These are phyloP conservation scores for Allobates femoralis DNA, from an alignment of 2,797 vertebrate genomes.

Conservation along the genomic window DNA sequence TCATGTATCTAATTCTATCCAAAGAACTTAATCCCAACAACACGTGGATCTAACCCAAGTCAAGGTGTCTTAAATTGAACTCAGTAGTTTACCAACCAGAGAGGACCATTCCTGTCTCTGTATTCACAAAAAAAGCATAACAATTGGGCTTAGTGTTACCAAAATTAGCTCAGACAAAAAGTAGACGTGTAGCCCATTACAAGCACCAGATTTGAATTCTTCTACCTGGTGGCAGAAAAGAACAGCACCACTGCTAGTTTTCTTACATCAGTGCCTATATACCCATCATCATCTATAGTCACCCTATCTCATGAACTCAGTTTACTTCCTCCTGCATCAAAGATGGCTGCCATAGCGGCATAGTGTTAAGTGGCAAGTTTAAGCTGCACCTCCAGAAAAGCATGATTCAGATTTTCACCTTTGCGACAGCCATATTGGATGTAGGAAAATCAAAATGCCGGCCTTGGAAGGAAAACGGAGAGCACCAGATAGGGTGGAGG, in stretches of 20 bases:
- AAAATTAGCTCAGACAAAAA: not conserved
- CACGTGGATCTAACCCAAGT: not conserved
- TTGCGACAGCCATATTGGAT: no score
- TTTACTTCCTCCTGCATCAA: no score
- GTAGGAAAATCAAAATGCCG: no score
- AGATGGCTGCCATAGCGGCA: no score
- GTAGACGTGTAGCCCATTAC: not conserved
- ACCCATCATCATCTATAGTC: no score
- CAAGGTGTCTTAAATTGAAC: not conserved
- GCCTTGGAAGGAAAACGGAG: no score
- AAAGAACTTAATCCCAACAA: slow-evolving; percentile 21
- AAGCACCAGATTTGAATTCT: not conserved
- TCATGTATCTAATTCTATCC: slow-evolving; percentile 5
- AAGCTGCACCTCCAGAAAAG: no score
- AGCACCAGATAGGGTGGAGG: no score
- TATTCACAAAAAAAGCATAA: not conserved
- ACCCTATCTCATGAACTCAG: no score
- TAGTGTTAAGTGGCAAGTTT: no score
- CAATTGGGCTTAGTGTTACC: not conserved
- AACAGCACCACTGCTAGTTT: not conserved
- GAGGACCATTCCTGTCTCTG: not conserved
- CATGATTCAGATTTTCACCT: no score
- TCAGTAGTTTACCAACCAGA: not conserved
- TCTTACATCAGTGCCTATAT: not conserved
- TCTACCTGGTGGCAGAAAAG: not conserved